Percentiles rank a stretch among this genome's conserved stretches.
These are phyloP conservation scores for Oreocharis arfaki DNA, from an alignment of 2,113 vertebrate genomes.

Conservation along the genomic window DNA sequence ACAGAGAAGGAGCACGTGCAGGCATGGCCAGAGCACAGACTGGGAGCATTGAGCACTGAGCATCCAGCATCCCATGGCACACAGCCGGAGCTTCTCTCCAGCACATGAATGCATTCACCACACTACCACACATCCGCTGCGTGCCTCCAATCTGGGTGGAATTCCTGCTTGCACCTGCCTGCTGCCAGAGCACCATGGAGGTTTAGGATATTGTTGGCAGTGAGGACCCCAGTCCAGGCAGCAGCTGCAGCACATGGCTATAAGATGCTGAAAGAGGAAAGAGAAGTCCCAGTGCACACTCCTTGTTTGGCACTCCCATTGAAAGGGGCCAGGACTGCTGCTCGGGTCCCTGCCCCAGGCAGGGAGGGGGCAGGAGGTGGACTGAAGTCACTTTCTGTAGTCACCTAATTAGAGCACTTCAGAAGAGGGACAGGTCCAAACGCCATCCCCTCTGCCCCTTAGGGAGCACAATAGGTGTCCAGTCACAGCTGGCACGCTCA, in stretches of 20 bases:
- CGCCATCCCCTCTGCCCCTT: not conserved
- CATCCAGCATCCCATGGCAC: not conserved
- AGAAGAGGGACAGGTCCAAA: not conserved
- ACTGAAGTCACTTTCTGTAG: not conserved
- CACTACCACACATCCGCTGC: not conserved
- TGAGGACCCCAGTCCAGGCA: not conserved
- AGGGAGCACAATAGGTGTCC: not conserved
- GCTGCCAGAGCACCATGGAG: not conserved
- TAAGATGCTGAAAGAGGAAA: not conserved
- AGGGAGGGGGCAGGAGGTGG: not conserved
- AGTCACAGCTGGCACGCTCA: not conserved
- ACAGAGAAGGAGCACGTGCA: accelerated
- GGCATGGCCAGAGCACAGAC: not conserved
- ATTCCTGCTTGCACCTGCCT: not conserved
- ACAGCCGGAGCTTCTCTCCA: not conserved
- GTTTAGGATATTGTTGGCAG: not conserved
- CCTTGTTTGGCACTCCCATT: not conserved
- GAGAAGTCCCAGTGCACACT: not conserved
- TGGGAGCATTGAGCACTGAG: not conserved
- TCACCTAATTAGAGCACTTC: not conserved
- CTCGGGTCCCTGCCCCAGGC: not conserved
- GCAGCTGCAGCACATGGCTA: accelerated
- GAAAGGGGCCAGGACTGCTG: not conserved
- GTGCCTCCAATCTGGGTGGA: not conserved
- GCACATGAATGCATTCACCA: accelerated